Evolutionary conservation across 2,888 invertebrate species (phyloP).

Genomic region (Zygaena filipendulae): DNA sequence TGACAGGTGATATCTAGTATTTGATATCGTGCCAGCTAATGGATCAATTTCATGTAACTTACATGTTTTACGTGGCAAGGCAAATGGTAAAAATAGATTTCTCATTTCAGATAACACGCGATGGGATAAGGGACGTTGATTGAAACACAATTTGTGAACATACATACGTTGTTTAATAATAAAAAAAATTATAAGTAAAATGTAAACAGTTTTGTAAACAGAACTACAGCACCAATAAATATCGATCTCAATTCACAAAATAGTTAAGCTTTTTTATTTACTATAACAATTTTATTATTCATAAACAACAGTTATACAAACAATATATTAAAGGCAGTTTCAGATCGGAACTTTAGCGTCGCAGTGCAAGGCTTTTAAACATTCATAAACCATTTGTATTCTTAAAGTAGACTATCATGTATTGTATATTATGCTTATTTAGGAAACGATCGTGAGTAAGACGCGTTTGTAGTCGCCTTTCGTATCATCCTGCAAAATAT

Average conservation of each 20-base stretch:
- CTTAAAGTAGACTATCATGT: too few species aligned
- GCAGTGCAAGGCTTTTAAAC: conserved; percentile 20
- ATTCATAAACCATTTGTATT: too few species aligned
- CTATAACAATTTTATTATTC: too few species aligned
- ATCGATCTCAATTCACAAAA: conserved; percentile 59
- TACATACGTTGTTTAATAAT: conserved; percentile 58
- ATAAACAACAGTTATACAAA: conserved; percentile 45
- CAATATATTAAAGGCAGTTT: conserved; percentile 49
- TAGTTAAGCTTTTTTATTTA: conserved; percentile 56
- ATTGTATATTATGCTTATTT: conserved; percentile 41
- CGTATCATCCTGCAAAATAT: conserved; percentile 73
- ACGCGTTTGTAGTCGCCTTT: conserved; percentile 77
- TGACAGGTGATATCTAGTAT: too few species aligned
- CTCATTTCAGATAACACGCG: conserved; percentile 55
- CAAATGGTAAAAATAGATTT: too few species aligned
- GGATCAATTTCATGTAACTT: too few species aligned
- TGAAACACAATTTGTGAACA: conserved; percentile 37
- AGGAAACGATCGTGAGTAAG: conserved; percentile 68
- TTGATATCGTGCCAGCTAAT: too few species aligned
- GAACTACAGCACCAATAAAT: conserved; percentile 68
- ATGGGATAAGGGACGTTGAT: conserved; percentile 56
- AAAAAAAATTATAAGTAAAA: too few species aligned
- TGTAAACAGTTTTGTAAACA: conserved; percentile 60
- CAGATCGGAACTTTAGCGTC: conserved; percentile 32
- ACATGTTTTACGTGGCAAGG: too few species aligned